Evolutionary conservation across 2,888 invertebrate genomes (phyloP).

Genomic region (Mamestra brassicae): DNA sequence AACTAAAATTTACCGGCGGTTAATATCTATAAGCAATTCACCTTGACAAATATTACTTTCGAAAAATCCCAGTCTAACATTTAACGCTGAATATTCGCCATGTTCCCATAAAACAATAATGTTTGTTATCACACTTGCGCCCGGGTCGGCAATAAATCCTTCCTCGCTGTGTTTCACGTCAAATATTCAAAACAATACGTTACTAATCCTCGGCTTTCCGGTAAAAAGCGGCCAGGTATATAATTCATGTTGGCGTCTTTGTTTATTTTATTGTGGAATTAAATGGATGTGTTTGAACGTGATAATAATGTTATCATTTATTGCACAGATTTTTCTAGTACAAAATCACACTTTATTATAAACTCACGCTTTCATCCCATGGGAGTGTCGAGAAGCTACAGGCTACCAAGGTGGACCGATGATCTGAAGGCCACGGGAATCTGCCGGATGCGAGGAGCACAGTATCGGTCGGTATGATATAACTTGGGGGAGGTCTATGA

Average conservation of each 20-base stretch:
- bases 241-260: conserved; percentile 48
- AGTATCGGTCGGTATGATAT: no score
- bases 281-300: conserved; percentile 26
- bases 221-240: conserved; percentile 53
- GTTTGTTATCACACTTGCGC: conserved; percentile 43
- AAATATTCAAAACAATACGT: conserved; percentile 59
- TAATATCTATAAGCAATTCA: no score
- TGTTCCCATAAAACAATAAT: conserved; percentile 48
- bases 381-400: no score
- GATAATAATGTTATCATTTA: not conserved
- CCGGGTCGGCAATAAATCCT: conserved; percentile 50
- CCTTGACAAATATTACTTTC: not conserved
- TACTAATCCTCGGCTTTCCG: conserved; percentile 51
- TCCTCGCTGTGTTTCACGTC: conserved; percentile 41
- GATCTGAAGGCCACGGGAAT: no score
- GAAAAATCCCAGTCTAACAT: not conserved
- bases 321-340: not conserved
- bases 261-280: conserved; percentile 42
- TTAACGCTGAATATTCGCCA: conserved; percentile 2
- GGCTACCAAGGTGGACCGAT: no score
- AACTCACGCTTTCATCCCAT: no score
- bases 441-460: no score
- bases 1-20: no score
- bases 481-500: no score
- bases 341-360: not conserved